Base-by-base conservation (phyloP, 2,888 invertebrate genomes). In the Nomada ferruginata region DNA sequence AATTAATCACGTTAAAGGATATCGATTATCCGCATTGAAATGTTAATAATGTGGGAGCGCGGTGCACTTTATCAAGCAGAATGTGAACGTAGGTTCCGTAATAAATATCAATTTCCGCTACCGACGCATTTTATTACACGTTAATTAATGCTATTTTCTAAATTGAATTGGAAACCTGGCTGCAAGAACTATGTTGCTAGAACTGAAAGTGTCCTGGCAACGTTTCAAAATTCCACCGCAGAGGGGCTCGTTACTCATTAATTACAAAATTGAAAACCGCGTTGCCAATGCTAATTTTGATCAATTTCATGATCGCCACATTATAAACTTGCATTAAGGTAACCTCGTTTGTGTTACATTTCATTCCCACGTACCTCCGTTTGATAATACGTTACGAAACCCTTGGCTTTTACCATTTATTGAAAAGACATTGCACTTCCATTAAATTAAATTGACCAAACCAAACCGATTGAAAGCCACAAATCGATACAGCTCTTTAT, bases 121-220 rank as follows among this genome's bases (percentile, higher is more conserved):
- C 42, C 68, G 50, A 66, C 26, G 11, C 50, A 65, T 70, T 64
- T 70, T 52, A 68, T 79, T 50, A 23, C 72, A 60, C 47, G 50
- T 65, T 79, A 71, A 79, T 79, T 80, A 79, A 79, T 52, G 63
- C 61, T 72, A 57, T 66, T 53, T 80, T 53, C 66, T 50, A 79
- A 79, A 80, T 80, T 66, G 66, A 72, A 80, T 80, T 61, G 72
- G 72, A 68, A 80, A 65, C 50, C 50, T 55, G 44, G 47, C 23
- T 52, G 13, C 52, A 80, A 80, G 80, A 80, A 66, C 61, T 63
- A 20, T 9, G 7, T 50, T 20, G 13, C 52, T 57, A 52, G 52
- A 7, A 47, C 52, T 20, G 57, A 29, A 29, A 79, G 11, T 44
- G 52, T 55, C 70, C 71, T 80, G 80, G 80, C 80, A 80, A 44